Evolutionary conservation across 2,797 vertebrate species (phyloP).

Genomic region (Ceryle rudis): DNA sequence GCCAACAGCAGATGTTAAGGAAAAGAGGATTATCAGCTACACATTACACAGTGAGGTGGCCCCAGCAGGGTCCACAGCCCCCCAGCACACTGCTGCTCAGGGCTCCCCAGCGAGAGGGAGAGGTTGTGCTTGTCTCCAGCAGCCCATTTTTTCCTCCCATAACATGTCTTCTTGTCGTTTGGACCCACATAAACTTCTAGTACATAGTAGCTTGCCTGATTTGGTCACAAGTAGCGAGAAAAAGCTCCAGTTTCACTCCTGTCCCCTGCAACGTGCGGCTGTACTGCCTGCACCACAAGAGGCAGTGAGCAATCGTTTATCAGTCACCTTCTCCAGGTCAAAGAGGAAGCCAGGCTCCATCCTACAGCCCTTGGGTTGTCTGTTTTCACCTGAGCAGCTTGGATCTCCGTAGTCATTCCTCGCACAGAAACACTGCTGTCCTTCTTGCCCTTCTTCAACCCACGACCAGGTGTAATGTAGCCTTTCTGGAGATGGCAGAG

Average conservation of each 20-base stretch:
- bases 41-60: fast-evolving
- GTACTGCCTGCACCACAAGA: not conserved
- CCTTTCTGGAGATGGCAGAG: not conserved
- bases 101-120: not conserved
- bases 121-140: not conserved
- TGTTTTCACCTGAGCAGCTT: not conserved
- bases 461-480: not conserved
- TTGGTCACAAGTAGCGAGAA: not conserved
- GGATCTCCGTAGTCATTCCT: not conserved
- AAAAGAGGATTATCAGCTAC: not conserved
- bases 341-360: not conserved
- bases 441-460: not conserved
- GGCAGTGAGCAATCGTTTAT: not conserved
- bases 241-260: not conserved
- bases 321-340: not conserved
- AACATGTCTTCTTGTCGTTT: not conserved
- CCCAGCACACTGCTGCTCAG: not conserved
- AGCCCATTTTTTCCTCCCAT: not conserved
- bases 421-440: not conserved
- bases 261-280: not conserved
- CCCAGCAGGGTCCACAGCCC: not conserved
- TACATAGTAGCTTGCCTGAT: not conserved
- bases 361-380: not conserved
- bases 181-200: not conserved
- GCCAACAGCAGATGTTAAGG: not conserved